Base-by-base conservation (phyloP, 2,888 invertebrate species). In the Agrochola lychnidis region DNA sequence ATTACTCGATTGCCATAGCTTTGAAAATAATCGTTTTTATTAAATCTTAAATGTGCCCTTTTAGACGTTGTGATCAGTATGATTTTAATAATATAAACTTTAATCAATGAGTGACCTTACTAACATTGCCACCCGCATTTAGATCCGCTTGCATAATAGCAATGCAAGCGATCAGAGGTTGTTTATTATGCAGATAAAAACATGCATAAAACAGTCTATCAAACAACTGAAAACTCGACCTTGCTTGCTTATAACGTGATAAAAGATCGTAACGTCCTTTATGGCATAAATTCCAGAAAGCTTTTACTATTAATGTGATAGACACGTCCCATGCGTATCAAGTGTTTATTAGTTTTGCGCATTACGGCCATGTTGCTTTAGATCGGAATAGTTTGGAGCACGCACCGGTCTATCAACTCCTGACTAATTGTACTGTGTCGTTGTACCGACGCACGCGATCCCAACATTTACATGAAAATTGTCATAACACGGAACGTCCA, bases 381-480 rank as follows among this genome's bases (percentile, higher is more conserved):
- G 83, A 82, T 78, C 68, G 76, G 64, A 88, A 90, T 91, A 89
- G 89, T 89, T 87, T 83, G 80, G 64, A 84, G 77, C 93, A 93
- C 93, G 91, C 91, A 90, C 83, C 74, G 81, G 90, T 87, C 88
- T 91, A 90, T 91, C 90, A 89, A 88, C 89, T 89, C 82, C 63
- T 76, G 81, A 73, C 83, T 90, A 90, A 91, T 91, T 88, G 84
- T 83, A 79, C 72, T 73, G 77, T 84, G 82, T 87, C 83, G 84
- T 85, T 87, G 89, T 73, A 86, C 86, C 70, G 71, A 68, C 48
- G 77, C 92, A 92, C 91, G 91, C 93, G 87, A 93, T 90, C 80
- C 81, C 78, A 87, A 84, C 90, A 91, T 93, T 92, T 89, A 91
- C 87, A 88, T 91, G 88, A 87, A 90, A 90, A 89, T 84, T 75